A percentile compares a stretch with the other conserved stretches of the same genome.
These are phyloP conservation scores for Isurus oxyrinchus DNA, from an alignment of 2,113 vertebrate genomes.

Conservation along the genomic window DNA sequence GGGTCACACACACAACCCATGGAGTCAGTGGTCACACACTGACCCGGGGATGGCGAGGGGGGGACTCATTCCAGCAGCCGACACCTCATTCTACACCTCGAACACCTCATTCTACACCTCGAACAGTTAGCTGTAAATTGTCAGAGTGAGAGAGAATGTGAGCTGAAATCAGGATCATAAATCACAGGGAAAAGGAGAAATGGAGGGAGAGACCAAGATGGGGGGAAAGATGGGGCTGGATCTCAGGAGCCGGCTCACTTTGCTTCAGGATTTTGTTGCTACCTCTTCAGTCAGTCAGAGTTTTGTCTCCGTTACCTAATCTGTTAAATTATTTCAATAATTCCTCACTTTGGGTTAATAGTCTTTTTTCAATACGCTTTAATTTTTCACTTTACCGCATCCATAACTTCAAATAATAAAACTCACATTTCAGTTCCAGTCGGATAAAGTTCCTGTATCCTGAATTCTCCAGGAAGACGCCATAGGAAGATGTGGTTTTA, in stretches of 20 bases:
- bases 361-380: not conserved
- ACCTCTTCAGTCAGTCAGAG: not conserved
- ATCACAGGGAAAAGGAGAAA: too few species aligned
- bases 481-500: slow-evolving; percentile 75
- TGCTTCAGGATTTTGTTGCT: not conserved
- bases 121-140: too few species aligned
- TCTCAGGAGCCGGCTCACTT: not conserved
- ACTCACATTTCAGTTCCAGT: slow-evolving; percentile 85
- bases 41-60: too few species aligned
- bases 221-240: too few species aligned
- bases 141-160: too few species aligned
- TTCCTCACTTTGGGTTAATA: not conserved
- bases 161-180: too few species aligned
- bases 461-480: slow-evolving; percentile 86
- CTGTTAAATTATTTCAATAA: not conserved
- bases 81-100: too few species aligned
- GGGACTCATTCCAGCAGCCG: too few species aligned
- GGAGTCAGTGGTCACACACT: too few species aligned
- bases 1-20: too few species aligned
- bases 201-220: too few species aligned
- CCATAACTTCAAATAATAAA: not conserved
- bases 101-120: too few species aligned
- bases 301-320: not conserved
- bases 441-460: slow-evolving; percentile 75
- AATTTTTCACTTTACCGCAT: not conserved